Conservation (phyloP, 2,888 invertebrate species). For the Synergus itoensis region DNA sequence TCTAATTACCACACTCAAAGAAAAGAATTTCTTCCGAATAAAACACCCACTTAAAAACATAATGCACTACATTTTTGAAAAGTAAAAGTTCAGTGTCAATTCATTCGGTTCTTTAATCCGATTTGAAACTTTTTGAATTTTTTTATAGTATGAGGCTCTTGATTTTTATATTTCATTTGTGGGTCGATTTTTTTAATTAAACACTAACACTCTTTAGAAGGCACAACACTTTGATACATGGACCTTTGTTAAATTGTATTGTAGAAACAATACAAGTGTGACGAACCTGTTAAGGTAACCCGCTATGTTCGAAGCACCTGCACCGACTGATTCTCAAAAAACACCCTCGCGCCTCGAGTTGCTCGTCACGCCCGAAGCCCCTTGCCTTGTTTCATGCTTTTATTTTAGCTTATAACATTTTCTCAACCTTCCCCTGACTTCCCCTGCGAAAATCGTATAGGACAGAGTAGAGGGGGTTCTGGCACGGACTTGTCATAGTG, state of each 20-base stretch:
- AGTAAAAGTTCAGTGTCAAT: not conserved
- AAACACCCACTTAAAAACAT: slow-evolving; percentile 19
- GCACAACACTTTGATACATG: slow-evolving; percentile 5
- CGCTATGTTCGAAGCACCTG: slow-evolving; percentile 61
- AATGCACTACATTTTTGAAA: not conserved
- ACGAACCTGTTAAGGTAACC: slow-evolving; percentile 63
- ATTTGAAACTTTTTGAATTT: not conserved
- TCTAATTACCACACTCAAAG: slow-evolving; percentile 24
- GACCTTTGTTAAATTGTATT: slow-evolving; percentile 6
- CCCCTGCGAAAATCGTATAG: slow-evolving; percentile 47
- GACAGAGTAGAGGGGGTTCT: slow-evolving; percentile 53
- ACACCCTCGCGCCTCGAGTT: slow-evolving; percentile 59
- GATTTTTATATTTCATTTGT: not conserved
- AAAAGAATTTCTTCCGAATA: not conserved
- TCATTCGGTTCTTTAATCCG: not conserved
- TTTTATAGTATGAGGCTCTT: too few species aligned
- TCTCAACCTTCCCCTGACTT: slow-evolving; percentile 56
- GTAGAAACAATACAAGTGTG: slow-evolving; percentile 8
- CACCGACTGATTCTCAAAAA: slow-evolving; percentile 63
- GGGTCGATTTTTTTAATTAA: not conserved
- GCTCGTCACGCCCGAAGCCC: slow-evolving; percentile 59
- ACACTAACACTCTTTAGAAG: slow-evolving; percentile 6
- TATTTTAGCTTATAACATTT: slow-evolving; percentile 73
- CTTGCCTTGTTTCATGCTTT: slow-evolving; percentile 70
- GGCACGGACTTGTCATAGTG: slow-evolving; percentile 50